These are phyloP conservation scores for Hirtodrosophila confusa DNA, from an alignment of 2,888 invertebrate species.

Conservation along the genomic window DNA sequence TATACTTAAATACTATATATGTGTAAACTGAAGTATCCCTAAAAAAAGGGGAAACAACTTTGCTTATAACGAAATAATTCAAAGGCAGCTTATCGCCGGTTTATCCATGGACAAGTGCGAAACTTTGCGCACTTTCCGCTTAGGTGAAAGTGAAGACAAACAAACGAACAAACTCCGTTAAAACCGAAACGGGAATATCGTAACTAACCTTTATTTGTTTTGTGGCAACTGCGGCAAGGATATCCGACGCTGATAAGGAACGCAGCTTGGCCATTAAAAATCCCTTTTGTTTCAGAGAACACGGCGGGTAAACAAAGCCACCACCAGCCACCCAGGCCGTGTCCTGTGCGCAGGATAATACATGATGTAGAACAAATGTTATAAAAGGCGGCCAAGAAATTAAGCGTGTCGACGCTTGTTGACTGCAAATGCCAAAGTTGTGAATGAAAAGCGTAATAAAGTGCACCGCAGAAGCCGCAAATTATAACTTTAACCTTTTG, in stretches of 20 bases:
- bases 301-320: constrained; percentile 38
- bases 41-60: constrained; percentile 22
- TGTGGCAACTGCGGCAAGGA: constrained; percentile 64
- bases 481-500: constrained; percentile 77
- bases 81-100: constrained; percentile 56
- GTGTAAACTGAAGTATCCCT: neutral
- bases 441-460: constrained; percentile 67
- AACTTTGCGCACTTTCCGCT: constrained; percentile 56
- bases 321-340: neutral
- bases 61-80: constrained; percentile 64
- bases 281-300: constrained; percentile 61
- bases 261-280: constrained; percentile 69
- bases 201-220: constrained; percentile 77
- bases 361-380: constrained; percentile 74
- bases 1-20: neutral
- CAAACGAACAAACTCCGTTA: constrained; percentile 46
- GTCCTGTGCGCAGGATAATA: constrained; percentile 23
- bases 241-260: constrained; percentile 73
- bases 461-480: constrained; percentile 71
- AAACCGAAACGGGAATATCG: constrained; percentile 24
- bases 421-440: constrained; percentile 79
- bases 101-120: constrained; percentile 55
- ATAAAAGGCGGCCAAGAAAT: constrained; percentile 75
- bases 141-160: constrained; percentile 42
- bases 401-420: constrained; percentile 79